Percentiles rank a stretch among this genome's conserved stretches.
phyloP scores from a whole-genome alignment of 2,113 vertebrate species.

The Nothoprocta perdicaria region DNA sequence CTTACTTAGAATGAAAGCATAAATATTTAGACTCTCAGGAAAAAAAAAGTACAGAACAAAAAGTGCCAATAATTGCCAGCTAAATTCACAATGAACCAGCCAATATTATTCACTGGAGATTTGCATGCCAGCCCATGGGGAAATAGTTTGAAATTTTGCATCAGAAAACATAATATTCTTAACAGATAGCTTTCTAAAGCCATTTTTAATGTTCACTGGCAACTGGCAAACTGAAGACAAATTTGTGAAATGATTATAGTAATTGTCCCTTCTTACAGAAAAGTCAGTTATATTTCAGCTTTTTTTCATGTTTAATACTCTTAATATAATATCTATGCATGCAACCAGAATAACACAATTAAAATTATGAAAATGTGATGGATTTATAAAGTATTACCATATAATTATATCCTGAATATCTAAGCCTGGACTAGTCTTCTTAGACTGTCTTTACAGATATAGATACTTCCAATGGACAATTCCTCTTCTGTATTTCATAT shows the following conservation, averaged over 20 bases:
- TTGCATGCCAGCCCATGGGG: neutral
- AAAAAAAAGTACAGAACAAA: neutral
- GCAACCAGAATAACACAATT: neutral
- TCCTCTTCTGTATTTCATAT: neutral
- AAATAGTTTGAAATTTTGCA: neutral
- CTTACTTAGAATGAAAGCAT: neutral
- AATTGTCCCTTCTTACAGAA: neutral
- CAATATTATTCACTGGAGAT: neutral
- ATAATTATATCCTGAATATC: neutral
- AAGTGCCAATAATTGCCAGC: fast-evolving
- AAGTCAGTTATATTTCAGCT: neutral
- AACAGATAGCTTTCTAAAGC: neutral
- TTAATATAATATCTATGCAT: neutral
- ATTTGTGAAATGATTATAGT: neutral
- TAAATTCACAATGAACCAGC: neutral
- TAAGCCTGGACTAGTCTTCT: neutral
- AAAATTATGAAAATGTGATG: neutral
- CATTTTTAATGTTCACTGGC: neutral
- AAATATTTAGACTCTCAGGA: neutral
- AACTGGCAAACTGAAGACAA: neutral
- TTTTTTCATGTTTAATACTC: neutral
- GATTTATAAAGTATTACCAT: neutral
- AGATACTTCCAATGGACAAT: fast-evolving
- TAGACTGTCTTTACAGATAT: neutral
- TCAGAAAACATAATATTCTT: neutral